Percentiles rank a stretch among this genome's conserved stretches.
These are phyloP conservation scores for Clamator glandarius DNA, from an alignment of 2,797 vertebrate species.

Conservation along the genomic window DNA sequence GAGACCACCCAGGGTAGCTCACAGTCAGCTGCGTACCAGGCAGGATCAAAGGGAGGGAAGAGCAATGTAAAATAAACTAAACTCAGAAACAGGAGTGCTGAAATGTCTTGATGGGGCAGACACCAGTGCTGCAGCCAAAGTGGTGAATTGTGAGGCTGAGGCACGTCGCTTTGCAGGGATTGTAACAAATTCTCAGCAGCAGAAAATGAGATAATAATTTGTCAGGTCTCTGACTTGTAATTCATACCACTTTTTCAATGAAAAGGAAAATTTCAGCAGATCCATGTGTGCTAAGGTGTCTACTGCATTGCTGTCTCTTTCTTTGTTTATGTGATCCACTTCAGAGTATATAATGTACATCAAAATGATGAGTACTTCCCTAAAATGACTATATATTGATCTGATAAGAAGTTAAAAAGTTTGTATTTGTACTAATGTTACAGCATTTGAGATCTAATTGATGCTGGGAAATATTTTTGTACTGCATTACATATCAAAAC, in stretches of 20 bases:
- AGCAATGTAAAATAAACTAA: slow-evolving; percentile 80
- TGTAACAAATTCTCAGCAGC: not conserved
- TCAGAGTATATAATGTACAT: not conserved
- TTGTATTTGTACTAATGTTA: not conserved
- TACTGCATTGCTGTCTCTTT: not conserved
- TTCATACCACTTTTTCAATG: not conserved
- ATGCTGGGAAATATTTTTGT: not conserved
- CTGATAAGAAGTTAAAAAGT: not conserved
- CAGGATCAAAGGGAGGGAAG: slow-evolving; percentile 85
- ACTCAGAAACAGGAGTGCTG: slow-evolving; percentile 32
- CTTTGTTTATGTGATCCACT: not conserved
- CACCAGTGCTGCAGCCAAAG: not conserved
- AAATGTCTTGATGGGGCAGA: not conserved
- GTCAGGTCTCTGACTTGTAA: not conserved
- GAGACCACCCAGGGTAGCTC: slow-evolving; percentile 90
- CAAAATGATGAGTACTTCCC: not conserved
- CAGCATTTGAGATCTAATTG: not conserved
- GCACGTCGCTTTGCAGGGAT: not conserved
- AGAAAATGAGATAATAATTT: not conserved
- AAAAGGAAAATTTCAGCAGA: not conserved
- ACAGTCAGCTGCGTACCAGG: slow-evolving; percentile 72
- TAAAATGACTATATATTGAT: not conserved
- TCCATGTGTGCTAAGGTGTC: not conserved
- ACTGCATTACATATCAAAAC: not conserved
- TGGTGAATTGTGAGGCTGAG: not conserved